Evolutionary conservation across 2,888 invertebrate genomes (phyloP).

Genomic region (Eilema griseolum): DNA sequence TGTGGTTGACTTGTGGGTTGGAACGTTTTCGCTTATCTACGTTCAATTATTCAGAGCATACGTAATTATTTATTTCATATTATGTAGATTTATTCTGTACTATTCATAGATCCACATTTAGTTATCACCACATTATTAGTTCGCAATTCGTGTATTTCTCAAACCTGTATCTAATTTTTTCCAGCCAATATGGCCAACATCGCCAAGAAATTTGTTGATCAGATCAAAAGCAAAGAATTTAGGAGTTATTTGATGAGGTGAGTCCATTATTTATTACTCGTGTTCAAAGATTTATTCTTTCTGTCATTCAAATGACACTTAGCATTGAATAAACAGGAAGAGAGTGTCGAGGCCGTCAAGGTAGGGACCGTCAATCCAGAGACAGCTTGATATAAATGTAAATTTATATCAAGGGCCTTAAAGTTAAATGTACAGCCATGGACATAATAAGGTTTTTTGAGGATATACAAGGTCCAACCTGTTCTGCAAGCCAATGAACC

Average conservation of each 20-base stretch:
- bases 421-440: background rate
- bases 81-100: conserved; percentile 5
- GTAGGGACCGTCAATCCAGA: too few species aligned
- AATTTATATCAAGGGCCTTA: too few species aligned
- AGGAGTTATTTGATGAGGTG: conserved; percentile 95
- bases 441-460: too few species aligned
- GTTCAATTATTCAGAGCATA: conserved; percentile 30
- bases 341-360: background rate
- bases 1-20: too few species aligned
- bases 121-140: background rate
- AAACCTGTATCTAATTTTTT: conserved; percentile 44
- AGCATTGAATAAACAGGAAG: background rate
- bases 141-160: background rate
- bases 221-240: conserved; percentile 93
- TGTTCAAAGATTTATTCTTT: background rate
- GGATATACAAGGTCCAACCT: too few species aligned
- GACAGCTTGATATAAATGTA: too few species aligned
- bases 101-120: background rate
- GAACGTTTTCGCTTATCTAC: too few species aligned
- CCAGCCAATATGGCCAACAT: conserved; percentile 70
- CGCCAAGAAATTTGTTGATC: conserved; percentile 82
- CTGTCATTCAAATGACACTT: conserved; percentile 5
- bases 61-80: conserved; percentile 38
- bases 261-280: background rate
- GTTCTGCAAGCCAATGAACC: too few species aligned